These are phyloP conservation scores for Acanthococcus lagerstroemiae DNA, from an alignment of 2,888 invertebrate species.

Conservation along the genomic window DNA sequence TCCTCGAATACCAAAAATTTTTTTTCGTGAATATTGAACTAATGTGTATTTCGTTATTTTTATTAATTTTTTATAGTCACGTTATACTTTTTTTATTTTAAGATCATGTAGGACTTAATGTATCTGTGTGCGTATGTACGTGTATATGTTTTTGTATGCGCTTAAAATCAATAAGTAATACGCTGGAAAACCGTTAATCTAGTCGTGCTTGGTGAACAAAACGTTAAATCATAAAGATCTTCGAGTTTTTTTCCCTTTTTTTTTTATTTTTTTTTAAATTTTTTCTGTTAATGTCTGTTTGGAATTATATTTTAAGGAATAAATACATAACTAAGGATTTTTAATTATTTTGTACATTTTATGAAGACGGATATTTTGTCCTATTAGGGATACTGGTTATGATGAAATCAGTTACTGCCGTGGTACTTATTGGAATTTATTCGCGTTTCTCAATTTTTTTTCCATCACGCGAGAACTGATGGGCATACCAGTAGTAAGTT, in stretches of 20 bases:
- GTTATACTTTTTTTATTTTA: no score
- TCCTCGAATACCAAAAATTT: conserved; percentile 26
- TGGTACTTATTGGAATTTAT: no score
- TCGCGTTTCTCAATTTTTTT: no score
- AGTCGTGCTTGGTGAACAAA: conserved; percentile 26
- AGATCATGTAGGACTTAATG: no score
- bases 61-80: conserved; percentile 25
- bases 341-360: no score
- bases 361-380: no score
- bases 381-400: no score
- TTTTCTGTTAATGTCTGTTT: conserved; percentile 5
- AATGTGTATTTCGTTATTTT: conserved; percentile 26
- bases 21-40: conserved; percentile 17
- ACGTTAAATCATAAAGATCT: conserved; percentile 20
- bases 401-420: no score
- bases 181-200: conserved; percentile 24
- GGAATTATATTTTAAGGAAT: neutral
- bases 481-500: no score
- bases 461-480: no score
- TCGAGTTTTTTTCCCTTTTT: conserved; percentile 12
- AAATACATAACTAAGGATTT: conserved; percentile 5
- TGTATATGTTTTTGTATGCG: conserved; percentile 24
- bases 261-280: neutral
- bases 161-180: conserved; percentile 20
- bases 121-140: conserved; percentile 11